Percentiles rank a stretch among this genome's conserved stretches.
Conservation (phyloP, 2,113 vertebrate genomes). For the Leptocoma aspasia region DNA sequence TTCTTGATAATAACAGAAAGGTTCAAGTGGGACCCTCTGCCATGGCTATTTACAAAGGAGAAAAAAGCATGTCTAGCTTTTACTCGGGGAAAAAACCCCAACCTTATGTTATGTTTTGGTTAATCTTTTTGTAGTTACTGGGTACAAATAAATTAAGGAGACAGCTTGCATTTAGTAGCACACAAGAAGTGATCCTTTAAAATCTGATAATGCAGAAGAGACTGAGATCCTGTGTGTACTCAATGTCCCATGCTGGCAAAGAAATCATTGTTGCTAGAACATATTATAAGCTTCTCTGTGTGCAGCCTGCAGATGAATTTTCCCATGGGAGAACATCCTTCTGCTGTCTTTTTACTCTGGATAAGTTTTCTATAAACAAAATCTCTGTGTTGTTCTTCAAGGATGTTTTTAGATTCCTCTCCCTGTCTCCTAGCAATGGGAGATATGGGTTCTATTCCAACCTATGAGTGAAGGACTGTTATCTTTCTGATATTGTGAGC, state of each 20-base stretch:
- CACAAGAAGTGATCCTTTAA: neutral
- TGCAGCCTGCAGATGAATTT: no score
- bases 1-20: neutral
- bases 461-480: no score
- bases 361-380: no score
- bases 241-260: accelerated
- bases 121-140: neutral
- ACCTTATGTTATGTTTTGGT: neutral
- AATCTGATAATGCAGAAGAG: neutral
- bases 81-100: neutral
- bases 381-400: no score
- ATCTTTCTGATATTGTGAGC: no score
- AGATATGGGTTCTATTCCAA: no score
- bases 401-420: no score
- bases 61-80: neutral
- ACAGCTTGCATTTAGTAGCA: neutral
- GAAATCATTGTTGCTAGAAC: neutral
- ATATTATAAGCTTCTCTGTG: no score
- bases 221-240: neutral
- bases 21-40: neutral
- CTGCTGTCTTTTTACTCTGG: no score
- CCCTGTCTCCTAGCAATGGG: no score
- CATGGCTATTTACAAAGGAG: neutral
- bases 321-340: no score
- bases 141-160: neutral